Evolutionary conservation across 2,113 vertebrate genomes (phyloP).

Genomic region (Anser cygnoides): DNA sequence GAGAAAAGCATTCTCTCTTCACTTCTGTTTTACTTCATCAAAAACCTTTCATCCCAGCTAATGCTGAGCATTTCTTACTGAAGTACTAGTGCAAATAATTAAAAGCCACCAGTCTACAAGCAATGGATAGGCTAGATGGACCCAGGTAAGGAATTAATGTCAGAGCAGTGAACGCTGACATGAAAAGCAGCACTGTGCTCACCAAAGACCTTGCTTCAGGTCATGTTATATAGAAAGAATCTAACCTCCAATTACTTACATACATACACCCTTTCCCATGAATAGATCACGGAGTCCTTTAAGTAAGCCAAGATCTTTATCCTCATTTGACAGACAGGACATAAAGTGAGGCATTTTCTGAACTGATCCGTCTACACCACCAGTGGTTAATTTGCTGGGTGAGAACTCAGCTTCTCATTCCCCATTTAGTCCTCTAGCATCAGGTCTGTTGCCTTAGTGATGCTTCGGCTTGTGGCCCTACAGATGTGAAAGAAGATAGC

Average conservation of each 20-base stretch:
- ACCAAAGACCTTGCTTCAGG: not conserved
- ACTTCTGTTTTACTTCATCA: not conserved
- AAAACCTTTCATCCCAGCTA: not conserved
- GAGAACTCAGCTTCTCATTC: not conserved
- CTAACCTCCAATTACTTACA: not conserved
- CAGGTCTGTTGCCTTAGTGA: not conserved
- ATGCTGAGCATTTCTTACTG: not conserved
- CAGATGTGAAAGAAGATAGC: not conserved
- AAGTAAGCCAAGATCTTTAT: not conserved
- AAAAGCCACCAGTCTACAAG: not conserved
- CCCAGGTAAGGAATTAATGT: not conserved
- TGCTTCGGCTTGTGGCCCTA: not conserved
- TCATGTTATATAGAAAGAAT: not conserved
- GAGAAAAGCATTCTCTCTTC: not conserved
- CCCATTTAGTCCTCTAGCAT: not conserved
- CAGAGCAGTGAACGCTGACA: not conserved
- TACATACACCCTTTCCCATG: not conserved
- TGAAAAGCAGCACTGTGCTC: accelerated
- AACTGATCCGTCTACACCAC: not conserved
- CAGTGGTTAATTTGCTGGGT: not conserved
- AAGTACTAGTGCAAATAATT: not conserved
- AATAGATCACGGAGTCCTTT: not conserved
- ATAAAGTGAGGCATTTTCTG: not conserved
- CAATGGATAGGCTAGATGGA: not conserved
- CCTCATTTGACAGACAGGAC: not conserved